Percentiles rank a stretch among this genome's conserved stretches.
Evolutionary conservation across 2,113 vertebrate species (phyloP).

Genomic region (Neodon shergylaensis): DNA sequence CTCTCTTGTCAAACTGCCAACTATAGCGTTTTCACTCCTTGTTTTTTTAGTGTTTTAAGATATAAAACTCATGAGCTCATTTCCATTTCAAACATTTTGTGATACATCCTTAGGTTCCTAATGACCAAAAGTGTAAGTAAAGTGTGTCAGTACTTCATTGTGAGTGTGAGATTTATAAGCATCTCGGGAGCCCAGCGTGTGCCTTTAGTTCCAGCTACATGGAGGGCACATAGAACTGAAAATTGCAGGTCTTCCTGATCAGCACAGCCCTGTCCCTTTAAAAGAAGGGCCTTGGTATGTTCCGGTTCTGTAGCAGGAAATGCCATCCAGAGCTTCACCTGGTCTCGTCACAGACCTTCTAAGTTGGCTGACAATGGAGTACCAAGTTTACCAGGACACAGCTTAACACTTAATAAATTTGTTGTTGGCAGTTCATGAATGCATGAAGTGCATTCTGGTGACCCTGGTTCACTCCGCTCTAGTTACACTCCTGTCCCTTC

Average conservation of each 20-base stretch:
- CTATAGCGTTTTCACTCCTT: slow-evolving; percentile 38
- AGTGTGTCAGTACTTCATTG: not conserved
- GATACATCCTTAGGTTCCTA: not conserved
- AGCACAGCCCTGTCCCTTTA: not conserved
- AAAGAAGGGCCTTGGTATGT: not conserved
- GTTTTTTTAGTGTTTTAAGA: slow-evolving; percentile 43
- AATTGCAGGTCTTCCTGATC: not conserved
- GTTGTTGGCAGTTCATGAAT: not conserved
- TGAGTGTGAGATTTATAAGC: not conserved
- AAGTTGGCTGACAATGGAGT: slow-evolving; percentile 70
- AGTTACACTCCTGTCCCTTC: no score
- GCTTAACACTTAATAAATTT: not conserved
- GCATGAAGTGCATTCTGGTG: not conserved
- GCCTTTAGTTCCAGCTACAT: not conserved
- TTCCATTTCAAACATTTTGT: slow-evolving; percentile 4
- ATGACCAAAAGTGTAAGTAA: slow-evolving; percentile 19
- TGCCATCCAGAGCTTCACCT: slow-evolving; percentile 50
- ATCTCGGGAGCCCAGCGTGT: not conserved
- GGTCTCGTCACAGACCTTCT: slow-evolving; percentile 72
- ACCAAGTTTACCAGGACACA: slow-evolving; percentile 73
- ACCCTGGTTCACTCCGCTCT: not conserved
- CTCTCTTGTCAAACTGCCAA: slow-evolving; percentile 26
- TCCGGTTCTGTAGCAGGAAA: slow-evolving; percentile 22
- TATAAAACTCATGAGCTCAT: not conserved
- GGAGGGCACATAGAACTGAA: not conserved